Evolutionary conservation across 1,140 invertebrate genomes (phyloP).

Genomic region (Saccostrea glomerata): DNA sequence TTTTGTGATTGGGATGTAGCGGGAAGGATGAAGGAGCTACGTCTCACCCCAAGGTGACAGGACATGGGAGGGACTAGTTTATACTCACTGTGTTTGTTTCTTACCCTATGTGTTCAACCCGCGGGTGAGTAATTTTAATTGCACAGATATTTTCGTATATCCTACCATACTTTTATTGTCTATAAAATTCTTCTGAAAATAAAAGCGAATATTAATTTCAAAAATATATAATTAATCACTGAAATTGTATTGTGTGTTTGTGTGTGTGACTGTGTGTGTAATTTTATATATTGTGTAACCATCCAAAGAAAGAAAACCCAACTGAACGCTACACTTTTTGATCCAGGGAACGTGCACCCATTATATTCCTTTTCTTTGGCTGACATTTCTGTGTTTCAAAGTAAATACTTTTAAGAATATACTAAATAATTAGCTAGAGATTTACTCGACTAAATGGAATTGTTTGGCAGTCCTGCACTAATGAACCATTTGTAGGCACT

Average conservation of each 20-base stretch:
- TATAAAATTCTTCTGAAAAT: too few relatives aligned
- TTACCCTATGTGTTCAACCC: neutral
- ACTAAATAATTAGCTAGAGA: neutral
- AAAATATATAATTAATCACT: neutral
- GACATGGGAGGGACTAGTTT: neutral
- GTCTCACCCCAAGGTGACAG: neutral
- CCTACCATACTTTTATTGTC: too few relatives aligned
- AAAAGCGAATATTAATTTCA: too few relatives aligned
- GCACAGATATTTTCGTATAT: neutral
- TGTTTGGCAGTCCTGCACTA: conserved; percentile 3
- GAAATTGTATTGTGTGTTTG: neutral
- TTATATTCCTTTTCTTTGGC: too few relatives aligned
- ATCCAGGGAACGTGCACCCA: too few relatives aligned
- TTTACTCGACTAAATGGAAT: neutral
- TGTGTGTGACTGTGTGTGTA: neutral
- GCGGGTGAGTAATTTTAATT: neutral
- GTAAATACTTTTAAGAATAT: too few relatives aligned
- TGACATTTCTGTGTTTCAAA: too few relatives aligned
- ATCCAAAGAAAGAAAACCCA: too few relatives aligned
- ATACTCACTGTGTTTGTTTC: neutral
- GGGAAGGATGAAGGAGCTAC: neutral
- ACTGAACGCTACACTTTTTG: too few relatives aligned
- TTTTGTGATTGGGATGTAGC: neutral
- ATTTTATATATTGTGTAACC: neutral
- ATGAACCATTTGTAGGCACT: neutral